Evolutionary conservation across 2,113 vertebrate species (phyloP).

Genomic region (Elanoides forficatus): DNA sequence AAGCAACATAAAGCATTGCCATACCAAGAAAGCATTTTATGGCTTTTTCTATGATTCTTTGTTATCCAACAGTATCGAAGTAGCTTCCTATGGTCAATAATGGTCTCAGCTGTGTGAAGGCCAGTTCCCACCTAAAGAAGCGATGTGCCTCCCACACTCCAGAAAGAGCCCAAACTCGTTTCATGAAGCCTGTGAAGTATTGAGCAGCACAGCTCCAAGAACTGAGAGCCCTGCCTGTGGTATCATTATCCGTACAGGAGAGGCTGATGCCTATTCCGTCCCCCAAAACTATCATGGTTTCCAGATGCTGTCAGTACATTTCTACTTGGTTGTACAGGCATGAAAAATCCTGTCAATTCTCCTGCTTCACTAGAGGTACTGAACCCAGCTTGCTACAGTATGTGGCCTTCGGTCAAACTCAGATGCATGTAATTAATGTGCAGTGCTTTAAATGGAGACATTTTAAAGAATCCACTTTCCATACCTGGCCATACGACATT

Average conservation of each 20-base stretch:
- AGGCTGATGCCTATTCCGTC: background rate
- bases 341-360: background rate
- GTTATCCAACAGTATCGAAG: background rate
- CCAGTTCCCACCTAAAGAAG: background rate
- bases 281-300: background rate
- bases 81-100: background rate
- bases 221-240: background rate
- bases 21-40: background rate
- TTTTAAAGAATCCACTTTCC: background rate
- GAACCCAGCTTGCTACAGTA: background rate
- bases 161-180: background rate
- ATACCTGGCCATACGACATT: background rate
- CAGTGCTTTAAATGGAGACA: background rate
- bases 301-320: background rate
- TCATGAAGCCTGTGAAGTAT: background rate
- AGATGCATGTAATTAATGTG: background rate
- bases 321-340: background rate
- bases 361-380: background rate
- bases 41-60: background rate
- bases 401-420: background rate
- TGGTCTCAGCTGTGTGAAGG: background rate
- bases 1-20: background rate
- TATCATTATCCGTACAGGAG: background rate
- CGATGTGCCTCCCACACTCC: background rate
- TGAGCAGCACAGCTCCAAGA: rapidly evolving